Evolutionary conservation across 1,140 invertebrate genomes (phyloP), one percentile per base, ranked within the genome.

Genomic region (Anagrus nilaparvatae): DNA sequence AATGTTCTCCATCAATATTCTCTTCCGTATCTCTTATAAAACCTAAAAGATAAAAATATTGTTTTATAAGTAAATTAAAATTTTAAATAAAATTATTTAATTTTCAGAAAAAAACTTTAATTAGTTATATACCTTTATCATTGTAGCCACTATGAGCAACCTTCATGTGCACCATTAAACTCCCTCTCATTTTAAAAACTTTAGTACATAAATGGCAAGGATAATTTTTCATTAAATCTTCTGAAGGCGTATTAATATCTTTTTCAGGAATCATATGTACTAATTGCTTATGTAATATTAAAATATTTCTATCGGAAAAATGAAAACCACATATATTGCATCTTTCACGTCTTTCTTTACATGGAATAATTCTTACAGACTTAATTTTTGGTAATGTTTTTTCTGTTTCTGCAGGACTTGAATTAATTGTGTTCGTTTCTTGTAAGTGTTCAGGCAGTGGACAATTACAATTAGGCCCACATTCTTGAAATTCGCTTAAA

Each of bases 101-200:
- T 6, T 27, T 27, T 12, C 24, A 27, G 24, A 27, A 7, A 27
- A 7, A 7, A 39, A 19, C 21, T 46, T 24, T 18, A 12, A 20
- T 24, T 12, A 18, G 35, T 29, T 29, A 40, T 34, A 48, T 56
- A 51, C 56, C 52, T 46, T 44, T 34, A 53, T 57, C 18, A 24
- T 59, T 61, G 25, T 58, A 66, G 20, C 75, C 72, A 49, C 73
- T 74, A 63, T 88, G 84, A 1, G 82, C 81, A 16, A 87, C 82
- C 59, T 82, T 72, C 53, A 84, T 73, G 65, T 88, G 85, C 3
- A 88, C 77, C 73, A 86, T 83, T 1, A 89, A 56, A 44, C 82
- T 86, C 5, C 84, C 84, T 50, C 77, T 71, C 78, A 84, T 84
- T 60, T 82, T 84, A 53, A 87, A 87, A 32, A 76, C 73, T 59